Evolutionary conservation across 2,113 vertebrate genomes (phyloP), one percentile per base, ranked within the genome.

Genomic region (Cnemophilus loriae): DNA sequence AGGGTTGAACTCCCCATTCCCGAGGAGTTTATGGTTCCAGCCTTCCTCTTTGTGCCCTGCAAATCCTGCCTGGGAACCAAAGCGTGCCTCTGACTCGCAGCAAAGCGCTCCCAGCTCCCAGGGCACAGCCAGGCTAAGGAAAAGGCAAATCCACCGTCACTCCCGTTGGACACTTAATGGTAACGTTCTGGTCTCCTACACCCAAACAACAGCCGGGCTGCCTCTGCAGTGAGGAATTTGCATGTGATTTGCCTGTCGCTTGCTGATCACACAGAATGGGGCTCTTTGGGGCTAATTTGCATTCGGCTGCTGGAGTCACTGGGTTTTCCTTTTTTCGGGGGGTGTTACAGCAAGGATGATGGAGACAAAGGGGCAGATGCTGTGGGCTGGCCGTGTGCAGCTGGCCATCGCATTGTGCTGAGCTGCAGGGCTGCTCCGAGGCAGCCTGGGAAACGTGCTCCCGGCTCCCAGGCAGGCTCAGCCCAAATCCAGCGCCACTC

Each of bases 311-410:
- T 49, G 77, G 41, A 93, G 59, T 89, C 76, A 87, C 73, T 8
- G 64, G 2, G n/a, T 30, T 85, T 82, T 44, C 30, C 2, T 64
- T 56, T 69, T 79, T 52, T 50, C 7, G 28, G 16, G 4, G 17
- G 7, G 13, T n/a, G 24, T 46, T 60, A 3, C 30, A 19, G 37
- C 21, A 33, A 41, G 6, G 80, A 28, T 41, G 89, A 16, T n/a
- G 86, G 61, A 95, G 83, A 93, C 90, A 87, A 91, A 94, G 91
- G 39, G 16, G 91, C 95, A 95, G 90, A 96, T 91, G 86, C 93
- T 61, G 61, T 27, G 50, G 46, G 63, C 86, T 44, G 63, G 27
- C 27, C 16, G 24, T 1, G 71, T 46, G 42, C 65, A 46, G 79
- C 70, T 93, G 87, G 80, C 71, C 41, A 8, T 65, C 12, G 82